Percentiles rank a stretch among this genome's conserved stretches.
These are phyloP conservation scores for Trichopoda pennipes DNA, from an alignment of 2,888 invertebrate genomes.

Conservation along the genomic window DNA sequence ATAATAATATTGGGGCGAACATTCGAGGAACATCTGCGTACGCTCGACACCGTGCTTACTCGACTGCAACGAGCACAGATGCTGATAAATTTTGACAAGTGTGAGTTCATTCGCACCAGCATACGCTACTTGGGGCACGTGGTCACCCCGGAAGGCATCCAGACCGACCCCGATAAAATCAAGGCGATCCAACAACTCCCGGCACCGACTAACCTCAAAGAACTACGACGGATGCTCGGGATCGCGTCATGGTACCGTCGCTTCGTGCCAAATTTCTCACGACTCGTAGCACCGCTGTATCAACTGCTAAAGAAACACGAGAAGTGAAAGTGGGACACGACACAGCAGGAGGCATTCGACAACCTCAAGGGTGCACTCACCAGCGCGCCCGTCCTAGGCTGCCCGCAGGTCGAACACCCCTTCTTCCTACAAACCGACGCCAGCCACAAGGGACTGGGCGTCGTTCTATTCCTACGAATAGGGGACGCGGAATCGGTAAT, in stretches of 20 bases:
- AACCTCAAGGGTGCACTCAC: too few species aligned
- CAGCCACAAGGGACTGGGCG: too few species aligned
- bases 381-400: too few species aligned
- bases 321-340: too few species aligned
- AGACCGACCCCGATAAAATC: slow-evolving; percentile 32
- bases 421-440: too few species aligned
- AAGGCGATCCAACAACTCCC: neutral
- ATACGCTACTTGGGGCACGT: slow-evolving; percentile 22
- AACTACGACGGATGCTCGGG: slow-evolving; percentile 7
- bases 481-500: too few species aligned
- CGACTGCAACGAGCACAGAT: slow-evolving; percentile 14
- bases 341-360: too few species aligned
- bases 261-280: slow-evolving; percentile 45
- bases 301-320: too few species aligned
- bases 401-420: too few species aligned
- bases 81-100: slow-evolving; percentile 28
- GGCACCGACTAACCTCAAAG: slow-evolving; percentile 10
- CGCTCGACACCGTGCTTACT: neutral
- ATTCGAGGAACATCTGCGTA: slow-evolving; percentile 20
- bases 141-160: slow-evolving; percentile 10
- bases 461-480: too few species aligned
- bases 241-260: slow-evolving; percentile 42
- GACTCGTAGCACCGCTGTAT: neutral
- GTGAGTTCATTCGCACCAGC: slow-evolving; percentile 1
- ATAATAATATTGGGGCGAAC: slow-evolving; percentile 27